A percentile compares a stretch with the other conserved stretches of the same genome.
These are phyloP conservation scores for Centrocercus urophasianus DNA, from an alignment of 2,113 vertebrate species.

Conservation along the genomic window DNA sequence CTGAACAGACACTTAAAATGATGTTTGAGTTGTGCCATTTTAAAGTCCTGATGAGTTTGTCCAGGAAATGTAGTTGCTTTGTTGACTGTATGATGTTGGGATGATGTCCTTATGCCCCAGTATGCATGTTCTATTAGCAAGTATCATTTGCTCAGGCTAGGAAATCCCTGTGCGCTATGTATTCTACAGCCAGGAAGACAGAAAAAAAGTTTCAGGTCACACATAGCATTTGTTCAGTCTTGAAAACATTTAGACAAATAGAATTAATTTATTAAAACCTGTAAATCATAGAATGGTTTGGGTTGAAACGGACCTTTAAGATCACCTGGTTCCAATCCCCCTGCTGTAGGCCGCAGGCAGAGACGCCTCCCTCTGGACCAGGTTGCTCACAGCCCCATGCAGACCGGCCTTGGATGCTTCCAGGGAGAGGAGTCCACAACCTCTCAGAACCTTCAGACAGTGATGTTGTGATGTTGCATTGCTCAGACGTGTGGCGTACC, in stretches of 20 bases:
- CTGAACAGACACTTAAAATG: constrained; percentile 46
- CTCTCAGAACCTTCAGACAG: not conserved
- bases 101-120: not conserved
- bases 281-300: not conserved
- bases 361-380: too few species aligned
- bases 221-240: not conserved
- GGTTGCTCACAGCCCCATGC: too few species aligned
- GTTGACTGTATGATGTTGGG: constrained; percentile 42
- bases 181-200: not conserved
- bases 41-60: constrained; percentile 24
- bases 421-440: too few species aligned
- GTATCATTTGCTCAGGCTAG: constrained; percentile 33
- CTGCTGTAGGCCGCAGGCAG: too few species aligned
- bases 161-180: not conserved
- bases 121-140: not conserved
- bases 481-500: not conserved
- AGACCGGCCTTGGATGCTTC: too few species aligned
- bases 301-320: too few species aligned
- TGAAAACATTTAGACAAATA: not conserved
- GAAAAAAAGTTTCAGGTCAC: not conserved
- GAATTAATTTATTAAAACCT: not conserved
- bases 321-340: too few species aligned
- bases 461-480: too few species aligned
- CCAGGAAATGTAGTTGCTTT: not conserved
- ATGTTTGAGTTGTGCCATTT: constrained; percentile 40